phyloP scores from a whole-genome alignment of 2,797 vertebrate species.

The Pangasius djambal region DNA sequence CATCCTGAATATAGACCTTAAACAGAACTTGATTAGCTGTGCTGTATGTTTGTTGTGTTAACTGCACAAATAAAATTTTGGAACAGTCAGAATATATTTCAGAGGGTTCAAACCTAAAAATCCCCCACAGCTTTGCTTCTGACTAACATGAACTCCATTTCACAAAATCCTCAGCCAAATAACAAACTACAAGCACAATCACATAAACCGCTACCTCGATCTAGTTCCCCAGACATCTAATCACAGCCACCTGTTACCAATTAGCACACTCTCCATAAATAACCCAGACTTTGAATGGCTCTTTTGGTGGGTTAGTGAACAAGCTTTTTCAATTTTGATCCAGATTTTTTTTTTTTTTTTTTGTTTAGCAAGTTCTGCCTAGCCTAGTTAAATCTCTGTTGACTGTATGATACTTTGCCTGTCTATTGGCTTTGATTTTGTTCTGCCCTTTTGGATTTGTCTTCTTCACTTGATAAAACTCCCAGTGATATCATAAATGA shows the following conservation, averaged over 20 bases:
- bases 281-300: neutral
- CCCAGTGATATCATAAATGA: no score
- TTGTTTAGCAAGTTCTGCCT: neutral
- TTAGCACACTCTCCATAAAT: neutral
- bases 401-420: neutral
- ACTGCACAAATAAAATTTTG: neutral
- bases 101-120: neutral
- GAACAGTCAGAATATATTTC: neutral
- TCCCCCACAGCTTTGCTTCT: neutral
- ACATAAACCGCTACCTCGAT: neutral
- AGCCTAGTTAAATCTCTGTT: neutral
- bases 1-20: no score
- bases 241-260: neutral
- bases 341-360: neutral
- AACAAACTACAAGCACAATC: neutral
- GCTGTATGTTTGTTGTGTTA: neutral
- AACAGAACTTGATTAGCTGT: neutral
- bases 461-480: neutral
- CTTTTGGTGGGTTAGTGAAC: neutral
- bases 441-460: neutral
- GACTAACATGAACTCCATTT: neutral
- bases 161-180: neutral
- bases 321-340: neutral
- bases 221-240: neutral
- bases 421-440: neutral